phyloP scores from a whole-genome alignment of 2,113 vertebrate genomes.

The Rhagologus leucostigma region DNA sequence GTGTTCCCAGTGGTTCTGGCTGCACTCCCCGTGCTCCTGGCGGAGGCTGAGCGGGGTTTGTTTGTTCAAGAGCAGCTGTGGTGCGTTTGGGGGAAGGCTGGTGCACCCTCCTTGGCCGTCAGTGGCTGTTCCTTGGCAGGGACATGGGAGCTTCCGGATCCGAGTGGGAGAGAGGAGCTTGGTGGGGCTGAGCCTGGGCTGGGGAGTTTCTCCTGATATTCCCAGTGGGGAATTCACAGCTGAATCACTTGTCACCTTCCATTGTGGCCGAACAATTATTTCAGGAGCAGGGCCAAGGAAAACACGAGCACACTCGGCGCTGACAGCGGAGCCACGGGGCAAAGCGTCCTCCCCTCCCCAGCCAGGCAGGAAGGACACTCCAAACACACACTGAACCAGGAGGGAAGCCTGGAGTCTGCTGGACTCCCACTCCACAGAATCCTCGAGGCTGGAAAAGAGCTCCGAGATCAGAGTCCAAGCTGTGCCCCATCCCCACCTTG shows the following conservation, averaged over 20 bases:
- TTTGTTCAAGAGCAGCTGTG: background rate
- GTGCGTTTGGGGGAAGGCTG: background rate
- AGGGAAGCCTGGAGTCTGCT: background rate
- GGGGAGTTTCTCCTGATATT: background rate
- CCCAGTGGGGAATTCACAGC: background rate
- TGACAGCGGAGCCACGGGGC: background rate
- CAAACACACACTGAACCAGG: background rate
- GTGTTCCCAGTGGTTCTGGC: background rate
- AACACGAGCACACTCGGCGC: background rate
- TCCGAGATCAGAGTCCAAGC: background rate
- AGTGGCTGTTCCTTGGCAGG: background rate
- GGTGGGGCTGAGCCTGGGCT: background rate
- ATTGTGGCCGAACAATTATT: conserved; percentile 1
- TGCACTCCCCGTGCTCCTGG: background rate
- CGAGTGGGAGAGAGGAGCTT: background rate
- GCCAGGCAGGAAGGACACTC: background rate
- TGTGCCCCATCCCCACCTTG: background rate
- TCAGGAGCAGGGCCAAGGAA: conserved; percentile 36
- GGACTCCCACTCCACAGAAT: background rate
- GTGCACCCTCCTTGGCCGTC: background rate
- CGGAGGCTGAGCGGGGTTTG: background rate
- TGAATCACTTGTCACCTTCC: background rate
- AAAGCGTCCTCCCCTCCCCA: background rate
- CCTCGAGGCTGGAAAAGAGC: background rate
- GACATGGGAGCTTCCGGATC: background rate